A percentile compares a stretch with the other conserved stretches of the same genome.
These are phyloP conservation scores for Drosophila recens DNA, from an alignment of 2,888 invertebrate species.

Conservation along the genomic window DNA sequence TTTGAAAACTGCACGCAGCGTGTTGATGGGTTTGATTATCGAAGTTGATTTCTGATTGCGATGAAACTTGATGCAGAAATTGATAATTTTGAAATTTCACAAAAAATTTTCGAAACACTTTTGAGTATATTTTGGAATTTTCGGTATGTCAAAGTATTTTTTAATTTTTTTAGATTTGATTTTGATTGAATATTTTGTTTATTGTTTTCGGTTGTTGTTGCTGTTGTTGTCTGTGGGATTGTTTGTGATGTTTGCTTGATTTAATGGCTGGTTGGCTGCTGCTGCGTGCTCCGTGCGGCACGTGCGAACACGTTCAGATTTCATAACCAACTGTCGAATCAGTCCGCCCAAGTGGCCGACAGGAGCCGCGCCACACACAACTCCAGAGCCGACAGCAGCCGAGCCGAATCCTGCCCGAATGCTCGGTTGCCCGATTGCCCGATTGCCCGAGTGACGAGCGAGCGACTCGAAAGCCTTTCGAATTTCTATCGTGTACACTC, in stretches of 20 bases:
- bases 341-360: slow-evolving; percentile 43
- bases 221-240: slow-evolving; percentile 33
- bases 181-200: neutral
- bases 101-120: slow-evolving; percentile 34
- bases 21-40: slow-evolving; percentile 30
- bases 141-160: slow-evolving; percentile 24
- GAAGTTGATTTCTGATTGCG: slow-evolving; percentile 13
- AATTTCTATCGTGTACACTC: slow-evolving; percentile 25
- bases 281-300: slow-evolving; percentile 78
- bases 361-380: slow-evolving; percentile 25
- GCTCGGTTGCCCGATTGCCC: slow-evolving; percentile 11
- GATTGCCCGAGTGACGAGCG: slow-evolving; percentile 20
- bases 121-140: slow-evolving; percentile 16
- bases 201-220: slow-evolving; percentile 15
- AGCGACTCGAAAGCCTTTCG: slow-evolving; percentile 41
- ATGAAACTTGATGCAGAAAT: slow-evolving; percentile 15
- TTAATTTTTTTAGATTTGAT: slow-evolving; percentile 3
- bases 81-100: slow-evolving; percentile 26
- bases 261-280: slow-evolving; percentile 67
- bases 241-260: slow-evolving; percentile 56
- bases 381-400: slow-evolving; percentile 28
- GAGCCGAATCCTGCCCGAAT: slow-evolving; percentile 19
- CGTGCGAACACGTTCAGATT: slow-evolving; percentile 83
- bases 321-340: slow-evolving; percentile 83
- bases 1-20: slow-evolving; percentile 47